Percentiles rank a stretch among this genome's conserved stretches.
These are phyloP conservation scores for Deilephila elpenor DNA, from an alignment of 2,888 invertebrate species.

Conservation along the genomic window DNA sequence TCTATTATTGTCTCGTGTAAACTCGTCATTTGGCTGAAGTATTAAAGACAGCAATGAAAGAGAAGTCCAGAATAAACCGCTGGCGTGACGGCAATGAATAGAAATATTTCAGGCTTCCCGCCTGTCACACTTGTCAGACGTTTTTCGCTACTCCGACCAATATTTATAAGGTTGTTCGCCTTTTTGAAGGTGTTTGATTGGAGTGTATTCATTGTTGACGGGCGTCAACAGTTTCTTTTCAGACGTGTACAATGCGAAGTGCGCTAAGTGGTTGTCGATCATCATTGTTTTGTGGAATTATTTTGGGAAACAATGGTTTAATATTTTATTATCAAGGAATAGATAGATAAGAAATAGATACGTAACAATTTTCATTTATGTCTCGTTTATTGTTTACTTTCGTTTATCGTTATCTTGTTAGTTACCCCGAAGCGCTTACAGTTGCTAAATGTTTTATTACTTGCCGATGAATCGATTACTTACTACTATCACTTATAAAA, in stretches of 20 bases:
- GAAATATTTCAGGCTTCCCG: constrained; percentile 26
- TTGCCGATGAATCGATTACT: too few species aligned
- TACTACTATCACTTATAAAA: too few species aligned
- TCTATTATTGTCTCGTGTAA: constrained; percentile 24
- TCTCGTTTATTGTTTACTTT: too few species aligned
- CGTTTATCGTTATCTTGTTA: too few species aligned
- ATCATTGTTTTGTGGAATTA: not conserved
- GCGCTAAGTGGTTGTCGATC: not conserved
- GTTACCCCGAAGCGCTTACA: too few species aligned
- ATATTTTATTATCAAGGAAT: too few species aligned
- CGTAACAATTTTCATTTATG: too few species aligned
- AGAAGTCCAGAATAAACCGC: constrained; percentile 24
- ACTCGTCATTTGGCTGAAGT: constrained; percentile 5
- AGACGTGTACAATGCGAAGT: not conserved
- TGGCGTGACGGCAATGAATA: not conserved
- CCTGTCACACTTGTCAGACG: constrained; percentile 26
- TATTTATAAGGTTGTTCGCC: constrained; percentile 27
- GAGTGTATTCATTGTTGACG: not conserved
- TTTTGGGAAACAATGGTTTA: too few species aligned
- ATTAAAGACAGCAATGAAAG: constrained; percentile 20
- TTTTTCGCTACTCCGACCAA: constrained; percentile 8
- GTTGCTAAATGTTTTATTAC: too few species aligned
- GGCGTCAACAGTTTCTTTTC: not conserved
- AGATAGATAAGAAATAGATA: too few species aligned
- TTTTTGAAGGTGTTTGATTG: not conserved